Base-by-base conservation (phyloP, 2,888 invertebrate species). In the Thereva unica region DNA sequence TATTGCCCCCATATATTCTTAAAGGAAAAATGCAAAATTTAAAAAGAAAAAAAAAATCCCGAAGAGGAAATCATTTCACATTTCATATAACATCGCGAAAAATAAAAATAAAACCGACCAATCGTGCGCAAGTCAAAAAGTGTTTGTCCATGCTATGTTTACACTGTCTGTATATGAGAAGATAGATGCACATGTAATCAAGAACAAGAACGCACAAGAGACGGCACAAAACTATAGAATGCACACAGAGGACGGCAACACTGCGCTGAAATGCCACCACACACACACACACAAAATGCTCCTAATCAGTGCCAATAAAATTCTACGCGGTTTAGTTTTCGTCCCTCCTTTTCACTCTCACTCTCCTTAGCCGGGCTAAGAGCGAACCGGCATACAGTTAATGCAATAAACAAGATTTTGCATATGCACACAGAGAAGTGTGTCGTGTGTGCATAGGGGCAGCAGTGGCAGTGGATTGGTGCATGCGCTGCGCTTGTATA, bases 401-500 rank as follows among this genome's bases (percentile, higher is more conserved):
- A 47, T 59, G 57, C 57, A 59, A n/a, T 10, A 42, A 34, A 42
- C 10, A 47, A 59, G 47, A 45, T 57, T 59, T 59, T 23, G 57
- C 57, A 59, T 65, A 35, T 53, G 9, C 10, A 53, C 40, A 41
- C 38, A 8, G 8, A 47, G 7, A 57, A 23, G 44, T 63, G n/a
- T 55, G 50, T 34, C 12, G 55, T 55, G 40, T 57, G 57, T 12
- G 57, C 47, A 40, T 55, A 42, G 37, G 41, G 56, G 56, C 37
- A 38, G 35, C 54, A 68, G 55, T 42, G 61, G 56, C 49, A 66
- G 63, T 61, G 59, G 42, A 47, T 40, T 65, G 67, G 34, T 59
- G 64, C 47, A 64, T 67, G 61, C 65, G 42, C 45, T 61, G 47
- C 35, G 67, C 67, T 55, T 59, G 64, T 67, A 59, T 59, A 40